phyloP scores from a whole-genome alignment of 2,113 vertebrate species.

The Pimephales promelas region DNA sequence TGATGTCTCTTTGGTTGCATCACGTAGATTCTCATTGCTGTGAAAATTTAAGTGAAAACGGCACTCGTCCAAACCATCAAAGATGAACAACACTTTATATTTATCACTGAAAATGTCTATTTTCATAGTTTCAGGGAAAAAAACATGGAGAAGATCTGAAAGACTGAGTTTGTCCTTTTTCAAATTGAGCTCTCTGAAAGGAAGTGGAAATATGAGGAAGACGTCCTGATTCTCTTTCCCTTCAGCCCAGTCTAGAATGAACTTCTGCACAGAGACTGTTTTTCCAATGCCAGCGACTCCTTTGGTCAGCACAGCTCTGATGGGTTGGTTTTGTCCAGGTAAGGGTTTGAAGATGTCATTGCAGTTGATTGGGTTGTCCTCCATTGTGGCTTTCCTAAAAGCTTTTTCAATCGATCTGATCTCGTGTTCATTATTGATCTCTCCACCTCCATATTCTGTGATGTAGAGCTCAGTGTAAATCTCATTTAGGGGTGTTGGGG shows the following conservation, averaged over 20 bases:
- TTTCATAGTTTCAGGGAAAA: no score
- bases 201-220: conserved; percentile 1
- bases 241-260: conserved; percentile 21
- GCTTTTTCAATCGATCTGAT: conserved; percentile 10
- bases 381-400: neutral
- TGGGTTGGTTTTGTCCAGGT: neutral
- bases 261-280: conserved; percentile 30
- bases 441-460: conserved; percentile 14
- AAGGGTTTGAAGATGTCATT: neutral
- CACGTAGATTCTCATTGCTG: no score
- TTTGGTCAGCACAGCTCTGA: conserved; percentile 34
- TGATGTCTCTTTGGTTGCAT: no score
- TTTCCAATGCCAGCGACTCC: conserved; percentile 45
- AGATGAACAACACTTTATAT: no score
- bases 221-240: neutral
- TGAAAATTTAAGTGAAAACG: no score
- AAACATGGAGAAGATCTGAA: neutral
- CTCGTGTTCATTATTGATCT: conserved; percentile 29
- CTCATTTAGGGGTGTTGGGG: neutral
- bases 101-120: no score
- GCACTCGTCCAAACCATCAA: conserved; percentile 34
- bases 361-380: neutral
- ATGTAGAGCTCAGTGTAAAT: conserved; percentile 26
- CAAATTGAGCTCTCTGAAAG: conserved; percentile 30
- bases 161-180: neutral